Base-by-base conservation (phyloP, 2,113 vertebrate species). In the Cephalopholis sonnerati region DNA sequence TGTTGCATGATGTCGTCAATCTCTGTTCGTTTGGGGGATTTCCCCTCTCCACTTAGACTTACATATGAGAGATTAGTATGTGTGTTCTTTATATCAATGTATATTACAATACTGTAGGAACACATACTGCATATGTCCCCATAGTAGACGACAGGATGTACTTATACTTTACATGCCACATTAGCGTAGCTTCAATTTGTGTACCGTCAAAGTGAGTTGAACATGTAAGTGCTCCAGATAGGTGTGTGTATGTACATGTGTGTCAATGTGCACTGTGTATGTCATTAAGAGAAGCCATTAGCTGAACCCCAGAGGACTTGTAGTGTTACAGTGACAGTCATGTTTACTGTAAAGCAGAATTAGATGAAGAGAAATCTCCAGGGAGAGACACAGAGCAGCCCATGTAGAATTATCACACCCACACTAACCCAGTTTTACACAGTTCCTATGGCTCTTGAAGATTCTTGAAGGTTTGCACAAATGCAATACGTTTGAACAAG, bases 11-110 rank as follows among this genome's bases (percentile, higher is more conserved):
- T 57, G 22, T 79, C 51, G 9, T 82, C 58, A 53, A 22, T 74
- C 51, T 72, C 22, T 53, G 75, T 81, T 81, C 81, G 80, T 90
- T 84, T 59, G 59, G 25, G 73, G 80, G 82, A 18, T 65, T 76
- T 72, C 78, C 78, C 82, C 62, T 36, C 46, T 29, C 32, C 32
- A 7, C 32, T 36, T 1, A 29, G 65, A 2, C 54, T 63, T 65
- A 17, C 41, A 76, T 50, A 73, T 22, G 67, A 69, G 39, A 55
- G 73, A 75, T 64, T 12, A 7, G 65, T 11, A 15, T 5, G 32
- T 63, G 63, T 17, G 71, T 63, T 65, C 41, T 80, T 58, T 5
- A 54, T 4, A 46, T 53, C 24, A 51, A 57, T 44, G 39, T 24
- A 3, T 5, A 65, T 50, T n/a, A 22, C 18, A 18, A 0, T 17